Percentiles rank a stretch among this genome's conserved stretches.
Conservation (phyloP, 2,797 vertebrate genomes). For the Alectoris magna region DNA sequence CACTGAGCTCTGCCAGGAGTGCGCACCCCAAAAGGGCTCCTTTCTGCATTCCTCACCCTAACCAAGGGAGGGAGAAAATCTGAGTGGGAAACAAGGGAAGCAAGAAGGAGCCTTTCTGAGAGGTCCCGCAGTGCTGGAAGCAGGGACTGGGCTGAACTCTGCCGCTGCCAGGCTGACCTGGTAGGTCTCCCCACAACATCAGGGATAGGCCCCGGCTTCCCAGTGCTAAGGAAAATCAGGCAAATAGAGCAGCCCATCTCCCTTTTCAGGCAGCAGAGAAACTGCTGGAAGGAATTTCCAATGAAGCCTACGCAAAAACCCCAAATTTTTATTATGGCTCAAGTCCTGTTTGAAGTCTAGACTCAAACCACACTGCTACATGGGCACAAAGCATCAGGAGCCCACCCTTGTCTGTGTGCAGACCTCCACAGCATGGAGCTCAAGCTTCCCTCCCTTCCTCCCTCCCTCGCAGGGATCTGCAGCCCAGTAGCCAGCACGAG, state of each 20-base stretch:
- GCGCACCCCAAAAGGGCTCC: accelerated
- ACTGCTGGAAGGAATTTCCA: background rate
- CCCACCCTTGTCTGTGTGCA: background rate
- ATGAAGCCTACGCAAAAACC: background rate
- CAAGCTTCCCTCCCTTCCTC: background rate
- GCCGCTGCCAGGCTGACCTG: background rate
- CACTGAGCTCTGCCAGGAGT: background rate
- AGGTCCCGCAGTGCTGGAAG: background rate
- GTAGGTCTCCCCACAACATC: background rate
- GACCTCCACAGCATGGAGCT: background rate
- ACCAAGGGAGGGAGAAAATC: background rate
- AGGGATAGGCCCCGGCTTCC: background rate
- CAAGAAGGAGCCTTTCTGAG: background rate
- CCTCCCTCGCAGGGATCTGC: background rate
- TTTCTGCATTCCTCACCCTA: background rate
- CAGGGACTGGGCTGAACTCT: background rate
- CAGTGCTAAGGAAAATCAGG: background rate
- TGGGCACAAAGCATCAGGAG: background rate
- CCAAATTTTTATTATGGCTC: background rate
- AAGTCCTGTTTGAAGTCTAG: background rate
- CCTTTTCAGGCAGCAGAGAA: constrained; percentile 41
- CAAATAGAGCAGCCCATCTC: background rate
- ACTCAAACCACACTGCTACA: background rate
- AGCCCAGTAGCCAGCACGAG: background rate
- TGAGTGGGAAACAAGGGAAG: background rate